A percentile compares a stretch with the other conserved stretches of the same genome.
phyloP scores from a whole-genome alignment of 1,140 invertebrate genomes.

The Bombus balteatus region DNA sequence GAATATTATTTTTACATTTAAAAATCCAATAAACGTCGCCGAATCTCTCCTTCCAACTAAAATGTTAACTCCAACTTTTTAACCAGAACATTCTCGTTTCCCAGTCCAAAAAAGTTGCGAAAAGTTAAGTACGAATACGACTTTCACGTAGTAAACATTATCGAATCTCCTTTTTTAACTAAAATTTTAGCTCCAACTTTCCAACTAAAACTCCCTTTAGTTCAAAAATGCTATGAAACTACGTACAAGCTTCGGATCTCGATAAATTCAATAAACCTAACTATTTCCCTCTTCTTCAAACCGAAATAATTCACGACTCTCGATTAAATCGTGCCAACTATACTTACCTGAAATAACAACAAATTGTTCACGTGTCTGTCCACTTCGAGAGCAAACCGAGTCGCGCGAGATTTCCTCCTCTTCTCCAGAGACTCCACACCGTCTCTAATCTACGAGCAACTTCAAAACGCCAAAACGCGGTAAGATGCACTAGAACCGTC shows the following conservation, averaged over 20 bases:
- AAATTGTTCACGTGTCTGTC: background rate
- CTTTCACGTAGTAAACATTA: background rate
- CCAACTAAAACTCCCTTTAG: background rate
- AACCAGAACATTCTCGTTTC: background rate
- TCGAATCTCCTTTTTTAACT: background rate
- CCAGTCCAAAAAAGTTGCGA: background rate
- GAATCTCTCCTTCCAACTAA: background rate
- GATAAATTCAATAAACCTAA: no score
- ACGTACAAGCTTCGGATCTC: background rate
- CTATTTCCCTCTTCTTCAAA: background rate
- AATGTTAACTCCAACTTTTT: background rate
- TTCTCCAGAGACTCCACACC: background rate
- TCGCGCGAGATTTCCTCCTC: background rate
- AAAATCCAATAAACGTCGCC: background rate
- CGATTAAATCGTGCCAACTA: background rate
- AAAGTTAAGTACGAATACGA: background rate
- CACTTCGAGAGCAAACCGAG: background rate
- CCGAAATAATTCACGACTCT: background rate
- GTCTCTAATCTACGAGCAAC: background rate
- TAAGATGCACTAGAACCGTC: constrained; percentile 25
- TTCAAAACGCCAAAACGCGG: background rate
- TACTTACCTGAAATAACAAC: background rate
- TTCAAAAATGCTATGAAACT: background rate
- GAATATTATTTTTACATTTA: background rate
- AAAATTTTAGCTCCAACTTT: background rate